These are phyloP conservation scores for Megaceryle alcyon DNA, from an alignment of 2,797 vertebrate species.

Conservation along the genomic window DNA sequence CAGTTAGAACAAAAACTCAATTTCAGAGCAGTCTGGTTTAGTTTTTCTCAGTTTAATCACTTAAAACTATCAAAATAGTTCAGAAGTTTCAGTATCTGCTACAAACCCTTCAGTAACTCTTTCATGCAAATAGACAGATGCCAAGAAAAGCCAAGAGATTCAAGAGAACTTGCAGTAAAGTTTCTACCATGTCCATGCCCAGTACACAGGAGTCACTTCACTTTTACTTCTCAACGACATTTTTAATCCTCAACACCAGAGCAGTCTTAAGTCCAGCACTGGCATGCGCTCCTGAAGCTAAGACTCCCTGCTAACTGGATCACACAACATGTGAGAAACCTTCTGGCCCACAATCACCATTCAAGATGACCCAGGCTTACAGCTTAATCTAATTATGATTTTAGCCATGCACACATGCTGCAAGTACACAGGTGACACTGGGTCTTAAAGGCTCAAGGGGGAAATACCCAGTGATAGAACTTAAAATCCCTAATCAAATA, in stretches of 20 bases:
- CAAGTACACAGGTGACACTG: background rate
- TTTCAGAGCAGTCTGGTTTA: background rate
- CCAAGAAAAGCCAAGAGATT: background rate
- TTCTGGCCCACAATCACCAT: background rate
- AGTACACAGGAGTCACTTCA: background rate
- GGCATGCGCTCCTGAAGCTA: background rate
- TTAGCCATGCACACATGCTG: background rate
- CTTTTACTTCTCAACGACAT: background rate
- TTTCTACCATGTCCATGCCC: background rate
- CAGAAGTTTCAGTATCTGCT: background rate
- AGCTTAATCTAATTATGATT: background rate
- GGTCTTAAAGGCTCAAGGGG: background rate
- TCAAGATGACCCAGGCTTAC: slow-evolving; percentile 1
- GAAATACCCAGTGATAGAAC: background rate
- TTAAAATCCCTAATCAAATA: background rate
- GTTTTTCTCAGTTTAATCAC: background rate
- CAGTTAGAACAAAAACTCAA: slow-evolving; percentile 23
- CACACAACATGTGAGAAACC: background rate
- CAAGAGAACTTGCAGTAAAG: background rate
- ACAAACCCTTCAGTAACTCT: background rate
- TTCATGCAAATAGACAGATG: background rate
- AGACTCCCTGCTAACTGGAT: background rate
- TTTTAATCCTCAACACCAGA: background rate
- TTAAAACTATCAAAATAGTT: background rate
- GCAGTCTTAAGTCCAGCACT: background rate